A percentile compares a stretch with the other conserved stretches of the same genome.
phyloP scores from a whole-genome alignment of 2,113 vertebrate genomes.

The Daphoenositta chrysoptera region DNA sequence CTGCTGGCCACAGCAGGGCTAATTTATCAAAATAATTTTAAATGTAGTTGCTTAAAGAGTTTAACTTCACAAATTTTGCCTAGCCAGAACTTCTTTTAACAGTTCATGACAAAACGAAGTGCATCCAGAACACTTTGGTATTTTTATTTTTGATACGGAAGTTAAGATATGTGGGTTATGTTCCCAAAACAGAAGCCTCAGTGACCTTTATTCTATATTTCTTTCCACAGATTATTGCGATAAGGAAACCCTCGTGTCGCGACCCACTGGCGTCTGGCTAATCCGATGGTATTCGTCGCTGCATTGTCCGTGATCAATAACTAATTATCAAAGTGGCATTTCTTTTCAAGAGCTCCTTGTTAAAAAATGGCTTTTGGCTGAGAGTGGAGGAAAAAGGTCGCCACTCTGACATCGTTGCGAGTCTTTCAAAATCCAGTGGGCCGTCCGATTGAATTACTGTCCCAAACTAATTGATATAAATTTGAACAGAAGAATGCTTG shows the following conservation, averaged over 20 bases:
- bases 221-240: conserved; percentile 74
- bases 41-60: neutral
- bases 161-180: conserved; percentile 69
- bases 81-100: neutral
- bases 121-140: neutral
- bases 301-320: conserved; percentile 96
- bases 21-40: conserved; percentile 70
- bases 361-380: conserved; percentile 87
- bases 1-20: conserved; percentile 63
- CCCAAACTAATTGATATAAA: conserved; percentile 93
- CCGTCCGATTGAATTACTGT: conserved; percentile 90
- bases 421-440: conserved; percentile 88
- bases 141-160: conserved; percentile 59
- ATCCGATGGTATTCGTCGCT: conserved; percentile 80
- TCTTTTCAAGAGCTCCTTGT: conserved; percentile 83
- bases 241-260: conserved; percentile 81
- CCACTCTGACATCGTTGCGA: conserved; percentile 81
- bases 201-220: conserved; percentile 73
- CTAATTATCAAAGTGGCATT: conserved; percentile 97
- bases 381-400: conserved; percentile 73
- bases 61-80: neutral
- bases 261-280: conserved; percentile 87
- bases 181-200: conserved; percentile 74
- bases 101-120: neutral
- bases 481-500: conserved; percentile 93